These are phyloP conservation scores for Mustela lutreola DNA, from an alignment of 2,113 vertebrate genomes.

Conservation along the genomic window DNA sequence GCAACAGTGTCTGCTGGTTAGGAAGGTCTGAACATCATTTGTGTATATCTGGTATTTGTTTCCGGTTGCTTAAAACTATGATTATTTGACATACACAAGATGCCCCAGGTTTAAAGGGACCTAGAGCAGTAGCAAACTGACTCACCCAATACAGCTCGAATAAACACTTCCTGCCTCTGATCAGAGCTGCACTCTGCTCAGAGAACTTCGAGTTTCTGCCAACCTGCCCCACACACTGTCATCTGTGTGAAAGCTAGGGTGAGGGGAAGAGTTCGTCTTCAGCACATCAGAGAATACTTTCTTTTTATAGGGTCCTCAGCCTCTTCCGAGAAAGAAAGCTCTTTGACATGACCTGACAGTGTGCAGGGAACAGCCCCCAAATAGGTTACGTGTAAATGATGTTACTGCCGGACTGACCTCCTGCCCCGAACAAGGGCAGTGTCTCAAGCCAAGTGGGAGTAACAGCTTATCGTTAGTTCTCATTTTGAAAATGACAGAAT, in stretches of 20 bases:
- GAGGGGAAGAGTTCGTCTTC: neutral
- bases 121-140: neutral
- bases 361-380: neutral
- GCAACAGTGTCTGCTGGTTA: conserved; percentile 47
- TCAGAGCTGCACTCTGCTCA: neutral
- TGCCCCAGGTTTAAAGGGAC: conserved; percentile 85
- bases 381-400: neutral
- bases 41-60: conserved; percentile 72
- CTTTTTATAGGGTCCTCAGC: neutral
- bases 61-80: conserved; percentile 76
- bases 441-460: neutral
- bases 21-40: conserved; percentile 74
- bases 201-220: conserved; percentile 33
- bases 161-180: conserved; percentile 19
- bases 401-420: too few relatives aligned
- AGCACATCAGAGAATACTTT: neutral
- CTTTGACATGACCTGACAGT: neutral
- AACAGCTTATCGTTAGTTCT: neutral
- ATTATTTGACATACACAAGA: conserved; percentile 93
- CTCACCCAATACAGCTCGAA: conserved; percentile 36
- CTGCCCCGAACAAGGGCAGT: neutral
- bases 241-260: conserved; percentile 26
- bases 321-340: neutral
- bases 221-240: conserved; percentile 73
- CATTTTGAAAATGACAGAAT: conserved; percentile 28